These are phyloP conservation scores for Mesembrinibis cayennensis DNA, from an alignment of 2,113 vertebrate genomes.

Conservation along the genomic window DNA sequence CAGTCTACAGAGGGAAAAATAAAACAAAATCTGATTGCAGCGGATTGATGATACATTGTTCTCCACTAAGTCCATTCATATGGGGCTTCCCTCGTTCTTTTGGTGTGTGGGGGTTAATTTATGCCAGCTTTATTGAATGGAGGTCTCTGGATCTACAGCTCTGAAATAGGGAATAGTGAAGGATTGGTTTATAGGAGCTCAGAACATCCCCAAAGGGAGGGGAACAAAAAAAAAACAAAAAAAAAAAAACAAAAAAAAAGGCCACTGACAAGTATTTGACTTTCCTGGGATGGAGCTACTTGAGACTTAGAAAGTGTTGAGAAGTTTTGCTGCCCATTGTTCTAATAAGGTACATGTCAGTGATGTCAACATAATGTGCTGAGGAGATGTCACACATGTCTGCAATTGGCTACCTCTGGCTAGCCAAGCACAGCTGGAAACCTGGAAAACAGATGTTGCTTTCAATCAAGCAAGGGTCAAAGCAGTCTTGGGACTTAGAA, in stretches of 20 bases:
- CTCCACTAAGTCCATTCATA: background rate
- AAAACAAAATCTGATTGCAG: background rate
- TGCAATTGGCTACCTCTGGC: conserved; percentile 74
- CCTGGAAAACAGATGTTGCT: conserved; percentile 78
- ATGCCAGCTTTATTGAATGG: background rate
- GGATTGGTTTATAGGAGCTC: background rate
- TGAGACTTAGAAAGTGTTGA: conserved; percentile 66
- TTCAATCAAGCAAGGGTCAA: conserved; percentile 76
- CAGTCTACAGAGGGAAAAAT: background rate
- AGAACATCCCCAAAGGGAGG: background rate
- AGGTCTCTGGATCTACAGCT: background rate
- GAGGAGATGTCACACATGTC: conserved; percentile 80
- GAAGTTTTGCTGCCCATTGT: conserved; percentile 69
- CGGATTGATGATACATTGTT: background rate
- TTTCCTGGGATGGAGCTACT: conserved; percentile 16
- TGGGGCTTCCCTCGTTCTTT: background rate
- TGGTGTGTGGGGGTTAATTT: background rate
- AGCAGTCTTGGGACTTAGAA: conserved; percentile 55
- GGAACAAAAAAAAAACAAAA: background rate
- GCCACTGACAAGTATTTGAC: background rate
- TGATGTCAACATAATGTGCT: conserved; percentile 68
- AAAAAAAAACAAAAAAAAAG: background rate
- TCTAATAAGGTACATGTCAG: conserved; percentile 70
- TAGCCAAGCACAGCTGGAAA: conserved; percentile 70
- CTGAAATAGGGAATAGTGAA: background rate